These are phyloP conservation scores for Acleris emargana DNA, from an alignment of 2,888 invertebrate species.

Conservation along the genomic window DNA sequence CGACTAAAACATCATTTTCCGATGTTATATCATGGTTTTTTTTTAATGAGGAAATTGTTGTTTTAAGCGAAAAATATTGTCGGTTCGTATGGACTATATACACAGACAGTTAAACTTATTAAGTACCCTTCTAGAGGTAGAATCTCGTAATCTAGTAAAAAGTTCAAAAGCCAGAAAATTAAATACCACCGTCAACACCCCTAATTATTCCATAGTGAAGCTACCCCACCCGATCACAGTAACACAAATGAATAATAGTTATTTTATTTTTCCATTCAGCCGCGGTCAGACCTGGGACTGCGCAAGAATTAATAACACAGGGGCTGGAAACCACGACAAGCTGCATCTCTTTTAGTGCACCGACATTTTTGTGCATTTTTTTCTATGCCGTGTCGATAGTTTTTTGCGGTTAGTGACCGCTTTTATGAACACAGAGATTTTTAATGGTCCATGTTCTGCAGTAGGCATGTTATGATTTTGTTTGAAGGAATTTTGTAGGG, in stretches of 20 bases:
- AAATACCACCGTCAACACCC: neutral
- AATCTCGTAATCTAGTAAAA: too few relatives aligned
- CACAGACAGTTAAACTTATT: too few relatives aligned
- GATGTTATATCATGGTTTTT: too few relatives aligned
- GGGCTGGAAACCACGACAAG: conserved; percentile 74
- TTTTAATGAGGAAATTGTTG: too few relatives aligned
- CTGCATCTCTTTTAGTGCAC: conserved; percentile 71
- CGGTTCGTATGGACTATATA: too few relatives aligned
- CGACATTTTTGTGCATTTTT: conserved; percentile 62
- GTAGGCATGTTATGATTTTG: conserved; percentile 32
- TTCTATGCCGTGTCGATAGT: conserved; percentile 76
- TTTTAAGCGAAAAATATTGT: too few relatives aligned
- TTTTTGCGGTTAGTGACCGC: conserved; percentile 76
- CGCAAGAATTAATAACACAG: conserved; percentile 79
- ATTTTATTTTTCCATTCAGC: conserved; percentile 80
- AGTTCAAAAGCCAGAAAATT: too few relatives aligned
- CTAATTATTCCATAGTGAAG: conserved; percentile 53
- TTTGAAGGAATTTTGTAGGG: neutral
- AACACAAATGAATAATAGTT: conserved; percentile 79
- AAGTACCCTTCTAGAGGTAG: too few relatives aligned
- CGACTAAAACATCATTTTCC: too few relatives aligned
- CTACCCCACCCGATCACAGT: conserved; percentile 61
- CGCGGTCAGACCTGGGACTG: conserved; percentile 63
- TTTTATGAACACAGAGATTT: conserved; percentile 62
- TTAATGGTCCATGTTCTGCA: conserved; percentile 50